These are phyloP conservation scores for Verasper variegatus DNA, from an alignment of 2,113 vertebrate species.

Conservation along the genomic window DNA sequence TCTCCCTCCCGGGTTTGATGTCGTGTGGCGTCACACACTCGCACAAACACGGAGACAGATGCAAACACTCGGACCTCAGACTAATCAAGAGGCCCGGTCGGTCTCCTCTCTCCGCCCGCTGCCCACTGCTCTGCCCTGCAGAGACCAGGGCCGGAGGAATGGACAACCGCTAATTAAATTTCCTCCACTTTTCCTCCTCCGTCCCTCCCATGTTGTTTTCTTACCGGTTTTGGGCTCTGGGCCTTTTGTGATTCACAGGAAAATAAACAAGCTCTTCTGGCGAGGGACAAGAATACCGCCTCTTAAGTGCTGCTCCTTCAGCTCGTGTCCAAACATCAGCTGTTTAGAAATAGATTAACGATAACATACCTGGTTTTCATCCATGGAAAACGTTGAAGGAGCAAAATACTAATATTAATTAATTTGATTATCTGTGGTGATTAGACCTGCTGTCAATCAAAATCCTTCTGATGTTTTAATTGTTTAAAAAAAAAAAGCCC, in stretches of 20 bases:
- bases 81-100: not conserved
- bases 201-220: constrained; percentile 74
- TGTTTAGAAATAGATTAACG: constrained; percentile 8
- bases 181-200: constrained; percentile 70
- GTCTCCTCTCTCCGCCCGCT: not conserved
- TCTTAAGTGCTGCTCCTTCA: constrained; percentile 46
- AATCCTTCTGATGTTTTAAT: not conserved
- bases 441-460: not conserved
- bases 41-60: constrained; percentile 2
- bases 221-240: constrained; percentile 66
- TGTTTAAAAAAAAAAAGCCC: not conserved
- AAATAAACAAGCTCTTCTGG: constrained; percentile 70
- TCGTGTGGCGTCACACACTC: constrained; percentile 21
- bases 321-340: constrained; percentile 29
- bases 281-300: constrained; percentile 42
- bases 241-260: constrained; percentile 69
- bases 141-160: constrained; percentile 60
- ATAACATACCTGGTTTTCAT: not conserved
- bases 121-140: constrained; percentile 55
- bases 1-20: constrained; percentile 15
- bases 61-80: constrained; percentile 29
- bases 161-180: constrained; percentile 80
- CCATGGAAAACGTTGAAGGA: not conserved
- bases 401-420: not conserved
- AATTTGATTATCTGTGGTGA: not conserved